These are phyloP conservation scores for Tipula vernalis DNA, from an alignment of 2,888 invertebrate genomes.

Conservation along the genomic window DNA sequence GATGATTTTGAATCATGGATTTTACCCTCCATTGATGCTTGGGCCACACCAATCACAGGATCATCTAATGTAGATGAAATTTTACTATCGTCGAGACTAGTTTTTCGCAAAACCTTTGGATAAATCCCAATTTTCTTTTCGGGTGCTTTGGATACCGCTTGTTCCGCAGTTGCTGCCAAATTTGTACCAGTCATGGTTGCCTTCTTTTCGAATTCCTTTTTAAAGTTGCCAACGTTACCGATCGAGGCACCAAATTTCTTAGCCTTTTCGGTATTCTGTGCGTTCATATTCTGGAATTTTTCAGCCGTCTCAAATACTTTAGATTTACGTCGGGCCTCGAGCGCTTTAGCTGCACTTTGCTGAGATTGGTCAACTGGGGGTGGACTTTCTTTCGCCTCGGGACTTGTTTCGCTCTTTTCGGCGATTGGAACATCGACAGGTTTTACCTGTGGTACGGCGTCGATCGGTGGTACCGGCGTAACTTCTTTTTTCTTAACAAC, in stretches of 20 bases:
- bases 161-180: slow-evolving; percentile 19
- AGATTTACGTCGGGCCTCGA: slow-evolving; percentile 48
- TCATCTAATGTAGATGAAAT: slow-evolving; percentile 8
- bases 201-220: slow-evolving; percentile 73
- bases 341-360: slow-evolving; percentile 26
- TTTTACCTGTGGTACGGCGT: neutral
- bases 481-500: slow-evolving; percentile 17
- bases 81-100: slow-evolving; percentile 13
- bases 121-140: slow-evolving; percentile 16
- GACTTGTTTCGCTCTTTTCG: neutral
- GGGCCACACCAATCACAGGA: slow-evolving; percentile 16
- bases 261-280: slow-evolving; percentile 42
- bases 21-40: slow-evolving; percentile 23
- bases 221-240: slow-evolving; percentile 76
- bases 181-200: slow-evolving; percentile 44
- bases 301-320: slow-evolving; percentile 58
- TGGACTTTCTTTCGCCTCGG: slow-evolving; percentile 15
- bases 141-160: neutral
- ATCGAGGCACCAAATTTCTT: slow-evolving; percentile 71
- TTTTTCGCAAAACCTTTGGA: slow-evolving; percentile 13
- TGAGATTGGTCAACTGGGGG: slow-evolving; percentile 17
- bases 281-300: slow-evolving; percentile 47
- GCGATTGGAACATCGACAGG: neutral
- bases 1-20: slow-evolving; percentile 44
- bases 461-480: slow-evolving; percentile 24